phyloP scores from a whole-genome alignment of 2,113 vertebrate genomes.

The Peucedramus taeniatus region DNA sequence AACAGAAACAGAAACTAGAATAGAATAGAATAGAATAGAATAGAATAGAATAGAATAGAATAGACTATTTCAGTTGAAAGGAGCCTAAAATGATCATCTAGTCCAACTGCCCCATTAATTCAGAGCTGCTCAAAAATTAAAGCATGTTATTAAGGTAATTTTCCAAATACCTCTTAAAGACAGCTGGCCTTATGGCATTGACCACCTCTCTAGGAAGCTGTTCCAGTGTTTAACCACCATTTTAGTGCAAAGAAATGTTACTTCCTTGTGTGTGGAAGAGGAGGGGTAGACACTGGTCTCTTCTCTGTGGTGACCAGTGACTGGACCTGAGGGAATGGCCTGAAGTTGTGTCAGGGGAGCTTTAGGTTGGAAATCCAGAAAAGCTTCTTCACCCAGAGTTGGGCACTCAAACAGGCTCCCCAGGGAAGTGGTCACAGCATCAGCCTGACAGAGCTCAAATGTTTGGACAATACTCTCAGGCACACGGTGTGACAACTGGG shows the following conservation, averaged over 20 bases:
- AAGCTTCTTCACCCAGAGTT: accelerated
- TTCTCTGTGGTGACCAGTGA: background rate
- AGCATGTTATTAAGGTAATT: accelerated
- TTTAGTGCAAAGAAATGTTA: background rate
- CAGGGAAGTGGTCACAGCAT: background rate
- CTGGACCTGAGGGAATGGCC: background rate
- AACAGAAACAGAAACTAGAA: no score
- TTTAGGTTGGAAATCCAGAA: no score
- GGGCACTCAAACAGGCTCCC: background rate
- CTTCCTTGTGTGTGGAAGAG: background rate
- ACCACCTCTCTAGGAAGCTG: background rate
- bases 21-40: background rate
- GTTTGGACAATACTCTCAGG: background rate
- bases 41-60: background rate
- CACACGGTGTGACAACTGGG: background rate
- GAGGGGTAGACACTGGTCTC: background rate
- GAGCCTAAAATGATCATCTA: background rate
- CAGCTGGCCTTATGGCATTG: background rate
- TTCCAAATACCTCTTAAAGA: background rate
- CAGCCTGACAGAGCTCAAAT: background rate
- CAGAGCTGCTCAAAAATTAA: background rate
- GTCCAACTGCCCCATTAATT: background rate
- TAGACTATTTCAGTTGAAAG: background rate
- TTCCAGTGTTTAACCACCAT: background rate
- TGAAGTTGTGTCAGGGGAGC: background rate